phyloP scores from a whole-genome alignment of 2,888 invertebrate genomes.

The Aleiodes alternator region DNA sequence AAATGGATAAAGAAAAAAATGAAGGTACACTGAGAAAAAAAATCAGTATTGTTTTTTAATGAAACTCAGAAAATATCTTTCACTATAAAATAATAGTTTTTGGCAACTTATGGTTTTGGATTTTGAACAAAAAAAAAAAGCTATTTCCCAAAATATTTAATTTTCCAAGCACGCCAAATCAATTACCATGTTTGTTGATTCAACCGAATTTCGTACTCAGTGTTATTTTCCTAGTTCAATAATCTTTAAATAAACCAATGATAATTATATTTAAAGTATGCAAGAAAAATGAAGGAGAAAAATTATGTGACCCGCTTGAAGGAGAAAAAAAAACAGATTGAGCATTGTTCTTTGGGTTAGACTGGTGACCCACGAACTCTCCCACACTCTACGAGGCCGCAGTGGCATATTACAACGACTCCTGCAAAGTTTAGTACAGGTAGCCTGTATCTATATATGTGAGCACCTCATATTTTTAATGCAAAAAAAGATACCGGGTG shows the following conservation, averaged over 20 bases:
- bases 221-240: background rate
- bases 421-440: background rate
- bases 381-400: slow-evolving; percentile 63
- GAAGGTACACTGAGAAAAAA: too few species aligned
- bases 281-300: slow-evolving; percentile 22
- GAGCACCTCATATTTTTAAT: slow-evolving; percentile 24
- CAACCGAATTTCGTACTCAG: too few species aligned
- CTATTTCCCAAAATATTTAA: too few species aligned
- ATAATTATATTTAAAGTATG: background rate
- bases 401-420: slow-evolving; percentile 19
- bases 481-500: slow-evolving; percentile 23
- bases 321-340: slow-evolving; percentile 48
- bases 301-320: slow-evolving; percentile 21
- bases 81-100: too few species aligned
- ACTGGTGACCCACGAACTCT: slow-evolving; percentile 73
- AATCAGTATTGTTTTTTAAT: too few species aligned
- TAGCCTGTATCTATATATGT: slow-evolving; percentile 11
- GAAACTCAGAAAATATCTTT: too few species aligned
- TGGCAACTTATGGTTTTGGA: too few species aligned
- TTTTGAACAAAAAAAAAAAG: too few species aligned
- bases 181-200: too few species aligned
- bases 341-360: slow-evolving; percentile 64
- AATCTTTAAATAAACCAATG: background rate
- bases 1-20: too few species aligned
- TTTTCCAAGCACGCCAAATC: too few species aligned